Evolutionary conservation across 1,140 invertebrate genomes (phyloP).

Genomic region (Euura saliciscinereae): DNA sequence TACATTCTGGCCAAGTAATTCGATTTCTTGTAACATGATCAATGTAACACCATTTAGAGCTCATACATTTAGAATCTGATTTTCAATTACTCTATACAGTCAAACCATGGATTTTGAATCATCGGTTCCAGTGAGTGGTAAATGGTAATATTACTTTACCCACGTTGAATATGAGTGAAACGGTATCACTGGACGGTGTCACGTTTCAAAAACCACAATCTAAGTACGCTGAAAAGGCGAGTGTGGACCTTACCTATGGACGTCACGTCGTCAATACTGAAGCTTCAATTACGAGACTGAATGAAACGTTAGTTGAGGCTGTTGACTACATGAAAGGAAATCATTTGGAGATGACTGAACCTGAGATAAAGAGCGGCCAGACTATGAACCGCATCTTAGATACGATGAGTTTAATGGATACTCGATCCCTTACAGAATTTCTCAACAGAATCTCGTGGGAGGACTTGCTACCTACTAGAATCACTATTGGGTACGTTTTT

Average conservation of each 20-base stretch:
- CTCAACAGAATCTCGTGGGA: conserved; percentile 33
- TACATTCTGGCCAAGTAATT: conserved; percentile 48
- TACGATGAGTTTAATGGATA: conserved; percentile 43
- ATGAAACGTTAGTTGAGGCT: conserved; percentile 44
- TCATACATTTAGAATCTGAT: background rate
- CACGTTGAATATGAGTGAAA: conserved; percentile 24
- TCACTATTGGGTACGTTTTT: conserved; percentile 28
- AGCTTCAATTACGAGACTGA: conserved; percentile 37
- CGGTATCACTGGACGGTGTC: conserved; percentile 35
- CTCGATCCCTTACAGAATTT: conserved; percentile 40
- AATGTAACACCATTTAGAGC: background rate
- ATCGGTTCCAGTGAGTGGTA: conserved; percentile 23
- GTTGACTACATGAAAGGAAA: conserved; percentile 49
- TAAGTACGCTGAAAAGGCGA: conserved; percentile 27
- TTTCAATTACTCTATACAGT: conserved; percentile 37
- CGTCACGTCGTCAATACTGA: conserved; percentile 40
- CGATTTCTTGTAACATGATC: background rate
- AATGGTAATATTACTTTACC: conserved; percentile 21
- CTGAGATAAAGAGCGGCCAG: conserved; percentile 46
- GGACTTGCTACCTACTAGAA: conserved; percentile 19
- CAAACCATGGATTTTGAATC: conserved; percentile 48
- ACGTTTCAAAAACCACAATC: conserved; percentile 36
- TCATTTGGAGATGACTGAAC: conserved; percentile 44
- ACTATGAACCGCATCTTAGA: conserved; percentile 46
- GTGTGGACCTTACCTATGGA: conserved; percentile 46